Conservation (phyloP, 35 echinoderm and acorn worm genomes). For the Heliocidaris erythrogramma region DNA sequence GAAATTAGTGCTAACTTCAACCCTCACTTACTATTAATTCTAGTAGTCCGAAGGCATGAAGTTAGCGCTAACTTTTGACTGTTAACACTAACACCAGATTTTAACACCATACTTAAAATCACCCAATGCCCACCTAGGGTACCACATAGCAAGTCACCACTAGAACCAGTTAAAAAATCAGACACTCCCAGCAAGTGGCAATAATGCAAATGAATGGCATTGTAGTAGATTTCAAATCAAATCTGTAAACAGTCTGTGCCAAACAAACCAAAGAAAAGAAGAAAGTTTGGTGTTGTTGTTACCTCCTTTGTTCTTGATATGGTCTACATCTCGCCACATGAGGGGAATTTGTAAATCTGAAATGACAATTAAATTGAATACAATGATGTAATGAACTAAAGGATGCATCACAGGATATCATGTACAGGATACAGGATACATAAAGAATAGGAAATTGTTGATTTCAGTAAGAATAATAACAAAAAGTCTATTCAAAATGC, state of each 20-base stretch:
- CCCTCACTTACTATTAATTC: no score
- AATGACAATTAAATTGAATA: constrained; percentile 18
- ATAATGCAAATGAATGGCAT: neutral
- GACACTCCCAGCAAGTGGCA: no score
- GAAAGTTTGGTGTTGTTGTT: neutral
- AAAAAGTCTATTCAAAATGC: no score
- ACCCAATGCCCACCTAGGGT: neutral
- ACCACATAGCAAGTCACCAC: neutral
- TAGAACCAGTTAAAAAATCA: neutral
- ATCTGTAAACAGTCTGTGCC: neutral
- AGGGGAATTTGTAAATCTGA: constrained; percentile 92
- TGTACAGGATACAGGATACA: neutral
- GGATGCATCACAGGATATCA: neutral
- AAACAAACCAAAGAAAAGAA: neutral
- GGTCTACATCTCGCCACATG: constrained; percentile 92
- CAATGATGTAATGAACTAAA: neutral
- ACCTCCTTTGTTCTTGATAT: constrained; percentile 99
- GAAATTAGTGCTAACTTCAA: no score
- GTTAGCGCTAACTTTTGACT: no score
- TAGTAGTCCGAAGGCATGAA: no score
- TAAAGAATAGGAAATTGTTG: neutral
- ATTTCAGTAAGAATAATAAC: neutral
- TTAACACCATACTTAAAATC: no score
- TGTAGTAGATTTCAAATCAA: neutral
- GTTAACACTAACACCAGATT: no score